phyloP scores from a whole-genome alignment of 2,113 vertebrate genomes.

The Ptyas mucosa region DNA sequence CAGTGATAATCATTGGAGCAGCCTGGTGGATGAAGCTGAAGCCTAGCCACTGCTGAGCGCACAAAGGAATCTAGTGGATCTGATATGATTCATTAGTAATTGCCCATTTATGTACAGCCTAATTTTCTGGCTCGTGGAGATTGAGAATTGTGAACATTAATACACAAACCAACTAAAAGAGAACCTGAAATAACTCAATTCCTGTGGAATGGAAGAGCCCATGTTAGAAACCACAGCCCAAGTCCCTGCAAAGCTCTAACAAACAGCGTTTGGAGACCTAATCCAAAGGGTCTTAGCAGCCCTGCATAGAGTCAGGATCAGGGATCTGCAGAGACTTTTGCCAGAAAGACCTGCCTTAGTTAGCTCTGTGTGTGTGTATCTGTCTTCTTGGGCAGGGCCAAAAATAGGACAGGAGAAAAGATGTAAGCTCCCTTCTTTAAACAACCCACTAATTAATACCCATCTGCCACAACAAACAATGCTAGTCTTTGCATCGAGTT shows the following conservation, averaged over 20 bases:
- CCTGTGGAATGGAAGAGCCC: neutral
- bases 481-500: slow-evolving; percentile 2
- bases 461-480: slow-evolving; percentile 12
- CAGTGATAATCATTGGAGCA: neutral
- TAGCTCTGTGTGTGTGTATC: neutral
- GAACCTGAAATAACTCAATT: neutral
- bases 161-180: neutral
- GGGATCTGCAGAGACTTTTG: neutral
- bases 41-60: neutral
- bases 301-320: neutral
- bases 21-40: neutral
- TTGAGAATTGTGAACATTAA: neutral
- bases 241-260: neutral
- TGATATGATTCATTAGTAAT: neutral
- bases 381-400: neutral
- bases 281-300: neutral
- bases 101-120: neutral
- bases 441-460: slow-evolving; percentile 33
- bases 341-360: neutral
- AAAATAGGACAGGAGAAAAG: neutral
- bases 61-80: neutral
- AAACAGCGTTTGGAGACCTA: neutral
- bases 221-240: neutral
- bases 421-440: slow-evolving; percentile 23
- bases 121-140: neutral